Percentiles rank a stretch among this genome's conserved stretches.
Evolutionary conservation across 2,113 vertebrate species (phyloP).

Genomic region (Vombatus ursinus): DNA sequence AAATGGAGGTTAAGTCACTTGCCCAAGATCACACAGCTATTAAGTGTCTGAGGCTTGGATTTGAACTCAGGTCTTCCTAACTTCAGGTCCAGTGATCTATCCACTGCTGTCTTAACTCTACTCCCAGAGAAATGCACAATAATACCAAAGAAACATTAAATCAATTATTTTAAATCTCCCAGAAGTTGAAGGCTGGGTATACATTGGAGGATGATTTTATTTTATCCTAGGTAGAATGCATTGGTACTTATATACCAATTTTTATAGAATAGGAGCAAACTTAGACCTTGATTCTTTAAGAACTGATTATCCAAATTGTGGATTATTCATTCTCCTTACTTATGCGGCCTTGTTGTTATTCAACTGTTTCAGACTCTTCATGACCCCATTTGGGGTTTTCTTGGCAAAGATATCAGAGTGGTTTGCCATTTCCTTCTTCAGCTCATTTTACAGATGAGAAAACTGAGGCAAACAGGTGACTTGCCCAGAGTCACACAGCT

Average conservation of each 20-base stretch:
- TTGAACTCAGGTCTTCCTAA: background rate
- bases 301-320: too few relatives aligned
- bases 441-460: background rate
- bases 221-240: background rate
- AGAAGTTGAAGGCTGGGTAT: background rate
- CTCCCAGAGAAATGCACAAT: background rate
- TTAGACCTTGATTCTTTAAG: too few relatives aligned
- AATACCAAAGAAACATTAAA: background rate
- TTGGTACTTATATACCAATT: too few relatives aligned
- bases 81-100: background rate
- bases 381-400: background rate
- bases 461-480: background rate
- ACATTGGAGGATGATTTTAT: background rate
- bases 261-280: too few relatives aligned
- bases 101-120: background rate
- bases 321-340: background rate
- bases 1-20: background rate
- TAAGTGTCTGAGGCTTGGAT: background rate
- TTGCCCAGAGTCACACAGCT: background rate
- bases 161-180: background rate
- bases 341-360: background rate
- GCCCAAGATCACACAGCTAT: background rate
- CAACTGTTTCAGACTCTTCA: background rate
- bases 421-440: background rate
- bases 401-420: background rate